These are phyloP conservation scores for Petrocephalus sullivani DNA, from an alignment of 2,797 vertebrate genomes.

Conservation along the genomic window DNA sequence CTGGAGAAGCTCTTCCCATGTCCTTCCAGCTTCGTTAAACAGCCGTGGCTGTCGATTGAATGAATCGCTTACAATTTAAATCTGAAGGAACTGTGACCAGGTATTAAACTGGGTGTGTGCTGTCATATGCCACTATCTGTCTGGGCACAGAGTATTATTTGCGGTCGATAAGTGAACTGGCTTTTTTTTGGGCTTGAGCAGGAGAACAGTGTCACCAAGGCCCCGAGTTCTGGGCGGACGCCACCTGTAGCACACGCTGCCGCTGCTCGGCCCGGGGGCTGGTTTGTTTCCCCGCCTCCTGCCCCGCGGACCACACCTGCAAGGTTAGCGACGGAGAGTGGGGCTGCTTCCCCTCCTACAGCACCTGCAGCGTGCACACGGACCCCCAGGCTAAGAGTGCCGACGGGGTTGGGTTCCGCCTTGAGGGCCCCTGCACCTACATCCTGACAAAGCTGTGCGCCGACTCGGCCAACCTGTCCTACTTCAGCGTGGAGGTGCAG, in stretches of 20 bases:
- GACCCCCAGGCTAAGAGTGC: conserved; percentile 71
- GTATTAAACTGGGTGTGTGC: not conserved
- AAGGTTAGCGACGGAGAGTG: conserved; percentile 38
- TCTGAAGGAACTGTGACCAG: not conserved
- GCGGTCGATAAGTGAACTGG: not conserved
- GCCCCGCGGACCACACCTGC: conserved; percentile 54
- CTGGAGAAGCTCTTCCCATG: not conserved
- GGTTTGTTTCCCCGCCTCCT: conserved; percentile 53
- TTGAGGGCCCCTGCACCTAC: conserved; percentile 69
- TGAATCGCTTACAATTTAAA: not conserved
- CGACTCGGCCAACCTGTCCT: conserved; percentile 44
- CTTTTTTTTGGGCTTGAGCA: conserved; percentile 24
- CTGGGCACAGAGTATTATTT: not conserved
- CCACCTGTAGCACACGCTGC: conserved; percentile 58
- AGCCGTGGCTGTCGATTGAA: not conserved
- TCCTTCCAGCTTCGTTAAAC: not conserved
- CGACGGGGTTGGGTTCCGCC: conserved; percentile 65
- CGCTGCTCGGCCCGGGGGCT: conserved; percentile 55
- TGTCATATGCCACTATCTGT: not conserved
- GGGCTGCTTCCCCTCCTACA: conserved; percentile 41
- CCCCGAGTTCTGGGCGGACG: conserved; percentile 63
- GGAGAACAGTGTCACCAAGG: conserved; percentile 64
- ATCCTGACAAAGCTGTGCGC: conserved; percentile 65
- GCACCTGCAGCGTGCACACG: conserved; percentile 62
- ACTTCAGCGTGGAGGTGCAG: conserved; percentile 68